Base-by-base conservation (phyloP, 1,140 invertebrate genomes). In the Steinernema khuongi region DNA sequence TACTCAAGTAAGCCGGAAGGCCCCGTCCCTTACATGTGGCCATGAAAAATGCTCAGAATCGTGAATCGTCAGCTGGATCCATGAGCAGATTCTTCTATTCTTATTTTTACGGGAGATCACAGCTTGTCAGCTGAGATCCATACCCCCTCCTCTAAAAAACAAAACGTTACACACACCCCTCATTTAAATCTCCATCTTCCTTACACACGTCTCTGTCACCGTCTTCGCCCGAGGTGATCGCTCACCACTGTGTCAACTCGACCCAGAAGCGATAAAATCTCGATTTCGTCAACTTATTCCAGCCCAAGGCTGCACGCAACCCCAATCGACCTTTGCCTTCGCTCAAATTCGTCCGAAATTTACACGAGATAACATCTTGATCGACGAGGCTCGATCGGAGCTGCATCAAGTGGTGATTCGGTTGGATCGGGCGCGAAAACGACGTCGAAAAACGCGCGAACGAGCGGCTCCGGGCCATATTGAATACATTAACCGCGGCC, bases 401-500 rank as follows among this genome's bases (percentile, higher is more conserved):
- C n/a, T n/a, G n/a, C n/a, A n/a, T n/a, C n/a, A n/a, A n/a, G n/a
- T n/a, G n/a, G n/a, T n/a, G n/a, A n/a, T n/a, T n/a, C n/a, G n/a
- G n/a, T n/a, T n/a, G 22, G 26, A 60, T 60, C 19, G 26, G 50
- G 50, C 50, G 50, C 50, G 50, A 60, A 60, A 60, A 17, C 22
- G 11, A 26, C 50, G 22, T 60, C 50, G 50, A 7, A 11, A 60
- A 41, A 41, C 7, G 50, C 50, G 50, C 7, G 50, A 60, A 60
- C 50, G 50, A 14, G 50, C 7, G 36, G n/a, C n/a, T 41, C 36
- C 36, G 36, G 36, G 36, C 7, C 50, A 60, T 60, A 60, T 60
- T 60, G 50, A 60, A 60, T 60, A 22, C 50, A 60, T 60, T 60
- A 60, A 60, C 50, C 2, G 36, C n/a, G 36, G 7, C 50, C 19